Percentiles rank a stretch among this genome's conserved stretches.
Conservation (phyloP, 2,888 invertebrate genomes). For the Hirtodrosophila trivittata region DNA sequence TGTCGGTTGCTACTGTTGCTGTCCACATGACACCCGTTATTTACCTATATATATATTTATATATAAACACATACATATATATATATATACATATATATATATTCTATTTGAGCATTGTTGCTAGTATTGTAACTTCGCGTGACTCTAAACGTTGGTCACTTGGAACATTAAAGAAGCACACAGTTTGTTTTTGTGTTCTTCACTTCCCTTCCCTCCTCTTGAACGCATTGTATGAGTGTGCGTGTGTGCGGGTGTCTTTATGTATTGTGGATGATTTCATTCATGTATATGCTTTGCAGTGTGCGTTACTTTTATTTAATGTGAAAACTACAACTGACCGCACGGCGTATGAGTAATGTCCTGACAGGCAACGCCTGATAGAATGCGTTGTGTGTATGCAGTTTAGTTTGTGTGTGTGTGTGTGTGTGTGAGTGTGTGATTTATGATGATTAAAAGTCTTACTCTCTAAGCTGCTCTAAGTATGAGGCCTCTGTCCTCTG, state of each 20-base stretch:
- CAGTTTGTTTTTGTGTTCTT: conserved; percentile 41
- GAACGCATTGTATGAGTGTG: conserved; percentile 57
- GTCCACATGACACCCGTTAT: conserved; percentile 43
- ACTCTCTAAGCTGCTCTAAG: background rate
- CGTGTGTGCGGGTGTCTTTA: conserved; percentile 30
- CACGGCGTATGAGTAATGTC: conserved; percentile 71
- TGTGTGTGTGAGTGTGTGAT: background rate
- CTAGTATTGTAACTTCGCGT: conserved; percentile 71
- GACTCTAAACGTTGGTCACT: conserved; percentile 78
- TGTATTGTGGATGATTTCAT: conserved; percentile 75
- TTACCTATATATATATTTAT: conserved; percentile 45
- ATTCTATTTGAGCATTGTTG: conserved; percentile 21
- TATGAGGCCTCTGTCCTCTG: no score
- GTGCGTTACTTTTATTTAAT: conserved; percentile 25
- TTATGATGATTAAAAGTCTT: background rate
- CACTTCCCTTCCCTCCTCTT: conserved; percentile 28
- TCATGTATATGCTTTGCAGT: conserved; percentile 42
- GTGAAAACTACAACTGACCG: conserved; percentile 14
- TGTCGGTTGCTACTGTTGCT: conserved; percentile 7
- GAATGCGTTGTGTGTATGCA: background rate
- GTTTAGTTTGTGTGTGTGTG: background rate
- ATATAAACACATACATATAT: conserved; percentile 22
- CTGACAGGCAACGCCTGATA: conserved; percentile 23
- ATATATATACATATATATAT: background rate
- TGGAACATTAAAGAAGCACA: conserved; percentile 63